Conservation (phyloP, 2,888 invertebrate genomes). For the Diadromus collaris region DNA sequence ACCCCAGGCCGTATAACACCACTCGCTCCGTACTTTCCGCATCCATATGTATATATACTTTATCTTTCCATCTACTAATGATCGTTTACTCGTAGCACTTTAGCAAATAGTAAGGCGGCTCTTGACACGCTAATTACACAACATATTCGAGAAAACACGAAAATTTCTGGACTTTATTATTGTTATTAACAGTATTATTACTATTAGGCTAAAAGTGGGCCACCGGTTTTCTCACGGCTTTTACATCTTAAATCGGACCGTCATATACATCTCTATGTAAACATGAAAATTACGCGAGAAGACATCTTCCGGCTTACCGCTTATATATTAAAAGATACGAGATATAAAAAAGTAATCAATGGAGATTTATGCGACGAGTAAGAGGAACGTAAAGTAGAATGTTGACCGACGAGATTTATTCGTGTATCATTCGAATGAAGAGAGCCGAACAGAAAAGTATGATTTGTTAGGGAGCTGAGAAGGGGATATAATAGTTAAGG, state of each 20-base stretch:
- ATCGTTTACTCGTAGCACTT: neutral
- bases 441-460: constrained; percentile 14
- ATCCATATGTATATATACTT: neutral
- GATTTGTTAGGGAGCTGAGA: constrained; percentile 18
- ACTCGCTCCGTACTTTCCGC: neutral
- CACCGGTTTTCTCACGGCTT: neutral
- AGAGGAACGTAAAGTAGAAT: neutral
- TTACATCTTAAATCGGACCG: neutral
- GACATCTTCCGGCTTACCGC: neutral
- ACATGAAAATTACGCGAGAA: neutral
- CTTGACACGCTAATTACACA: neutral
- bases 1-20: neutral
- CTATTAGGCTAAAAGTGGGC: neutral
- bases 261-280: neutral
- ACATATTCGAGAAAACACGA: neutral
- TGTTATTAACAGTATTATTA: neutral
- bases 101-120: neutral
- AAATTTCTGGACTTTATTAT: neutral
- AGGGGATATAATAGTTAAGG: constrained; percentile 9
- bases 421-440: constrained; percentile 25
- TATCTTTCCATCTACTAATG: constrained; percentile 12
- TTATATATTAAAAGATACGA: neutral
- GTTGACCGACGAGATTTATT: constrained; percentile 29
- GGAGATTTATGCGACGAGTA: neutral
- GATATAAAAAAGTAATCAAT: neutral